Percentiles rank a stretch among this genome's conserved stretches.
phyloP scores from a whole-genome alignment of 2,888 invertebrate genomes.

The Pomacea canaliculata region DNA sequence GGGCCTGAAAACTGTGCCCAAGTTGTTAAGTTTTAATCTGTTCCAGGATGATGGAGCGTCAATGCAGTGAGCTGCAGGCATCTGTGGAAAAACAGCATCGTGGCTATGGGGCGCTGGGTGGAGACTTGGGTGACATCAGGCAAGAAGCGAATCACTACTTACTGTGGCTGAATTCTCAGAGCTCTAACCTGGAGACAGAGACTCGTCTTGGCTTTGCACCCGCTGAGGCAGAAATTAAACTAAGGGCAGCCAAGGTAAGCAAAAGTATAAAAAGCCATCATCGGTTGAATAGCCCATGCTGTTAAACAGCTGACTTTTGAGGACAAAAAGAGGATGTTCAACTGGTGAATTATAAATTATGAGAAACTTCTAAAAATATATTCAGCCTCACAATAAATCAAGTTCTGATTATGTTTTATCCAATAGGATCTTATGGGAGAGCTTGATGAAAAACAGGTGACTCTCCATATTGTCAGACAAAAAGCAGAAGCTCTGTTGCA shows the following conservation, averaged over 20 bases:
- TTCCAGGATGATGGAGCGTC: constrained; percentile 52
- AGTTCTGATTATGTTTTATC: background rate
- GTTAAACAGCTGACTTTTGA: too few species aligned
- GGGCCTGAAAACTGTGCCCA: too few species aligned
- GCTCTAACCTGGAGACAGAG: constrained; percentile 37
- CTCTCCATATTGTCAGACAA: constrained; percentile 77
- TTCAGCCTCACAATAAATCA: background rate
- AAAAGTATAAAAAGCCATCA: too few species aligned
- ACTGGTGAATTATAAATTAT: too few species aligned
- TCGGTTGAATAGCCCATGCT: too few species aligned
- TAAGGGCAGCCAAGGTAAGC: constrained; percentile 70
- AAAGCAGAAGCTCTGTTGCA: constrained; percentile 48
- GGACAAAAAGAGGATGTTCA: too few species aligned
- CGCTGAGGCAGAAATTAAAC: constrained; percentile 43
- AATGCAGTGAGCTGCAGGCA: constrained; percentile 43
- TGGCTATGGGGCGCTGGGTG: constrained; percentile 44
- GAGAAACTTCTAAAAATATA: too few species aligned
- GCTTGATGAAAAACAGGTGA: constrained; percentile 85
- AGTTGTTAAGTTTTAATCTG: background rate
- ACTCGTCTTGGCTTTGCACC: constrained; percentile 42
- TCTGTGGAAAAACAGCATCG: constrained; percentile 42
- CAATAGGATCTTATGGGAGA: constrained; percentile 75
- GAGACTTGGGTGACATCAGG: constrained; percentile 50
- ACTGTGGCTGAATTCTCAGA: constrained; percentile 55
- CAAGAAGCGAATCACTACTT: constrained; percentile 55